These are phyloP conservation scores for Oreocharis arfaki DNA, from an alignment of 2,113 vertebrate species.

Conservation along the genomic window DNA sequence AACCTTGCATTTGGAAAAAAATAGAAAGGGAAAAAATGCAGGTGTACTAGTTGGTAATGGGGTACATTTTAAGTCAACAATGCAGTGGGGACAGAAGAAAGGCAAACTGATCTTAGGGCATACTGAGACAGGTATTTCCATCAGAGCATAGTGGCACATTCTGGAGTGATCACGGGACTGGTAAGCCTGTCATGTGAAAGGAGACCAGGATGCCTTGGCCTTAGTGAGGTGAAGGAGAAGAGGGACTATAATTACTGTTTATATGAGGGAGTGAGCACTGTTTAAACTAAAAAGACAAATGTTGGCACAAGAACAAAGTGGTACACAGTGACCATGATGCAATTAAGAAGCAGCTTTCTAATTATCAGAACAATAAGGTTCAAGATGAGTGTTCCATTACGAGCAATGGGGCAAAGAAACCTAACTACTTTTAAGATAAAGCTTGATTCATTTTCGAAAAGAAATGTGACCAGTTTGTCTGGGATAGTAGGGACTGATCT, in stretches of 20 bases:
- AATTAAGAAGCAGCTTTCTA: constrained; percentile 55
- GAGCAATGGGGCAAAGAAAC: constrained; percentile 63
- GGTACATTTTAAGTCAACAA: background rate
- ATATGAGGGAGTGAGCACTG: constrained; percentile 16
- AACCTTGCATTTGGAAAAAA: background rate
- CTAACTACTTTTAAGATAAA: constrained; percentile 35
- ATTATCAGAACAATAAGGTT: constrained; percentile 53
- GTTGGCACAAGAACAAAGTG: constrained; percentile 59
- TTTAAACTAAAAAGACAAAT: constrained; percentile 25
- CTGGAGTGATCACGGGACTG: background rate
- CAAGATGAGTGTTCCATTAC: constrained; percentile 49
- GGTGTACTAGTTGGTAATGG: background rate
- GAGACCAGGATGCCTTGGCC: background rate
- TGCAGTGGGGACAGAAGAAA: background rate
- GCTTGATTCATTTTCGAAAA: background rate
- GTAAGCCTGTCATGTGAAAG: background rate
- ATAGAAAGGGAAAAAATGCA: background rate
- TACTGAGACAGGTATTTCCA: background rate
- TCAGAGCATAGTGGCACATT: background rate
- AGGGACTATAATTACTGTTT: constrained; percentile 19
- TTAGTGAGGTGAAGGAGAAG: constrained; percentile 5
- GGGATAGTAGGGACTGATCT: background rate
- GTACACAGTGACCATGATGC: constrained; percentile 32
- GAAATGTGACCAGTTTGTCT: background rate
- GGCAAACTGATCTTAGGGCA: background rate